Evolutionary conservation across 2,797 vertebrate species (phyloP).

Genomic region (Channallabes apus): DNA sequence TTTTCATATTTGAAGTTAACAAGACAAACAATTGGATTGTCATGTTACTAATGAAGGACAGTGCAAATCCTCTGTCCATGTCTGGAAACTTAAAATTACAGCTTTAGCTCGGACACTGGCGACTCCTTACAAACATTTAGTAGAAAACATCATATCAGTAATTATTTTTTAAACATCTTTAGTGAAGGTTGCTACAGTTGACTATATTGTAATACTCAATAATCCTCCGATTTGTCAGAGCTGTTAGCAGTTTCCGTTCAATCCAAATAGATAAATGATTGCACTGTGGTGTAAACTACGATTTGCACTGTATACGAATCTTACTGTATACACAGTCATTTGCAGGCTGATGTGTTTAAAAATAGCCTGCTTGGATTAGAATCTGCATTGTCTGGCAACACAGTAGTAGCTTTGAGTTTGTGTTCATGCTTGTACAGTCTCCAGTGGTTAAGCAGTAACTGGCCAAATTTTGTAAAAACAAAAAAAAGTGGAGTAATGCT

Average conservation of each 20-base stretch:
- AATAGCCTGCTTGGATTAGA: neutral
- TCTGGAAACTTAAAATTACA: neutral
- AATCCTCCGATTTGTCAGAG: neutral
- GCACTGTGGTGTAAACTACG: neutral
- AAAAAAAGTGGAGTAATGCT: neutral
- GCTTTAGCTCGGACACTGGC: neutral
- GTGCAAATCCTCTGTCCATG: neutral
- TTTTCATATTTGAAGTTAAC: neutral
- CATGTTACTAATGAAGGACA: neutral
- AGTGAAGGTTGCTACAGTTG: neutral
- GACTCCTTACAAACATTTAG: neutral
- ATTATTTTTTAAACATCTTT: neutral
- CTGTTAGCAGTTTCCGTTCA: neutral
- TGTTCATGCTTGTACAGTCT: conserved; percentile 3
- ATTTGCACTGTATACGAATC: neutral
- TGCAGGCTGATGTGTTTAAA: neutral
- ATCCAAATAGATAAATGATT: neutral
- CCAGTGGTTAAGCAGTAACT: conserved; percentile 21
- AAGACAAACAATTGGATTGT: neutral
- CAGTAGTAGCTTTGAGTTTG: neutral
- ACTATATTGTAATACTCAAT: neutral
- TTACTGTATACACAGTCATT: neutral
- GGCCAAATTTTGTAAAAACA: neutral
- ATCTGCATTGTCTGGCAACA: neutral
- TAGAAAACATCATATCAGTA: neutral